Evolutionary conservation across 2,888 invertebrate species (phyloP).

Genomic region (Callyntrura sp.): DNA sequence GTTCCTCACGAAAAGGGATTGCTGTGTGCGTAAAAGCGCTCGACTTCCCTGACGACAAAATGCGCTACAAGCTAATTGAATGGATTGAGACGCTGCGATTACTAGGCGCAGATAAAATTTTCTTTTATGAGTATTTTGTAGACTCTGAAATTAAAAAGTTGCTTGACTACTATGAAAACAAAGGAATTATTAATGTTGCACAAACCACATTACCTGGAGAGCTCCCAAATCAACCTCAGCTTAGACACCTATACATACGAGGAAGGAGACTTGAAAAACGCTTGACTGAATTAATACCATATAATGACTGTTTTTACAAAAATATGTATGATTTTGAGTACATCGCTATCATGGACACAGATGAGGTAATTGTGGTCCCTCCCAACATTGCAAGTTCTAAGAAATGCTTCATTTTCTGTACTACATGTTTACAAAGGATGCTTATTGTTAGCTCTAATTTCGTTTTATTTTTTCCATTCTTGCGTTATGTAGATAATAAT

Average conservation of each 20-base stretch:
- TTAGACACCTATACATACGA: slow-evolving; percentile 84
- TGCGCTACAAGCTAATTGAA: slow-evolving; percentile 85
- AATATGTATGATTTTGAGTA: slow-evolving; percentile 85
- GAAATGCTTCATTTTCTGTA: no score
- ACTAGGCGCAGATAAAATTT: slow-evolving; percentile 86
- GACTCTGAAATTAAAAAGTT: slow-evolving; percentile 85
- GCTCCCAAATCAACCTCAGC: slow-evolving; percentile 85
- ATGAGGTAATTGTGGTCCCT: slow-evolving; percentile 85
- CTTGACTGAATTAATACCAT: slow-evolving; percentile 86
- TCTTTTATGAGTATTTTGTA: slow-evolving; percentile 86
- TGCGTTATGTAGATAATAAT: slow-evolving; percentile 84
- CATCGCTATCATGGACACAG: slow-evolving; percentile 86
- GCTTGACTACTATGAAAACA: slow-evolving; percentile 83
- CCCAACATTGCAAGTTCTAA: no score
- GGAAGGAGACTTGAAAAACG: slow-evolving; percentile 85
- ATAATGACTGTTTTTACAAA: slow-evolving; percentile 86
- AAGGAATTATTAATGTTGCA: slow-evolving; percentile 84
- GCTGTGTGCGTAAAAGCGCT: slow-evolving; percentile 86
- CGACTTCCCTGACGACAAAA: slow-evolving; percentile 85
- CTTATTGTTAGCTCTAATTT: background rate
- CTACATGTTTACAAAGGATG: no score
- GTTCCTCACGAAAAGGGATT: slow-evolving; percentile 83
- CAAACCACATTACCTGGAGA: slow-evolving; percentile 85
- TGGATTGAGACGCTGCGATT: slow-evolving; percentile 86
- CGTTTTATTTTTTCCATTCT: background rate